Evolutionary conservation across 35 echinoderm and acorn worm genomes (phyloP), one percentile per base, ranked within the genome.

Genomic region (Apostichopus californicus): DNA sequence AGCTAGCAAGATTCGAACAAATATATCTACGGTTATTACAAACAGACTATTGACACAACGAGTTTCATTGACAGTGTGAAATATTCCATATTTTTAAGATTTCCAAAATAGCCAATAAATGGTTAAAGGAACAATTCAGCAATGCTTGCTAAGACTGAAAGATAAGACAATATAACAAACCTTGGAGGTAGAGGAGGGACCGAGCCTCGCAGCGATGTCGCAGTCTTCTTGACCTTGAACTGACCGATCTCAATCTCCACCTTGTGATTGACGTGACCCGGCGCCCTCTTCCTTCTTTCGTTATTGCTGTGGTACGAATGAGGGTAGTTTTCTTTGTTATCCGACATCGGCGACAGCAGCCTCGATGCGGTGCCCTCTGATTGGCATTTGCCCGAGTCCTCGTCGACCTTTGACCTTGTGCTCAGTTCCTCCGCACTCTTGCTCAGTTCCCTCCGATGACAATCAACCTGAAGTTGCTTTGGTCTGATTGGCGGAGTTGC

Each of bases 171-270:
- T 46, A 46, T 46, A 20, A 61, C 86, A 87, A 87, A 98, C 96
- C 96, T 98, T 92, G 96, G 96, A 86, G 96, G 96, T 6, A 95
- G 60, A 15, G 96, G 96, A 23, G 96, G 96, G 12, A 93, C 92
- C 54, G 78, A 70, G 21, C 94, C 95, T 70, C 72, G 17, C 17
- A 83, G 81, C 20, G 90, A 28, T 46, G 88, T 86, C 2, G 81
- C 70, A 5, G 90, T 90, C 86, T 95, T 95, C 90, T 95, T 95
- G 65, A 93, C 95, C 87, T 91, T 91, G 59, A 95, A 98, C 68
- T 98, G 91, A 56, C 96, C 96, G 53, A 98, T 95, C 73, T 98
- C 96, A 21, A 98, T 92, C 92, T 98, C 96, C 9, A 95, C 96
- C 63, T 98, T 98, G 70, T 98, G 96, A 53, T 94, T 94, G 75